These are phyloP conservation scores for Hydropsyche betteni DNA, from an alignment of 2,888 invertebrate genomes.

Conservation along the genomic window DNA sequence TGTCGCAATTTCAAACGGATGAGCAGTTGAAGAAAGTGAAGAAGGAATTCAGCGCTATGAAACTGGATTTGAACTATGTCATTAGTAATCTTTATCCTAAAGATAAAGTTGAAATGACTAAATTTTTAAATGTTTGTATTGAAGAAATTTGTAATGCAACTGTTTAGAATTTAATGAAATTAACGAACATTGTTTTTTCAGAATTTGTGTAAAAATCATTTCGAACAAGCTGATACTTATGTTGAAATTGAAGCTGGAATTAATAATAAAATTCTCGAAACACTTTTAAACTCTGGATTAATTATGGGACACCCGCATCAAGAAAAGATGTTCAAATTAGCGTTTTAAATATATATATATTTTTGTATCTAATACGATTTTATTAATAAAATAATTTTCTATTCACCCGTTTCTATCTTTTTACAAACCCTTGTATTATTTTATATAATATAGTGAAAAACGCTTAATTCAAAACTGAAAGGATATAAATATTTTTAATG, in stretches of 20 bases:
- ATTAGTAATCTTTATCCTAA: conserved; percentile 59
- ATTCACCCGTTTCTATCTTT: conserved; percentile 10
- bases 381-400: conserved; percentile 15
- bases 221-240: conserved; percentile 42
- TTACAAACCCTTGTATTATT: neutral
- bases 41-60: conserved; percentile 58
- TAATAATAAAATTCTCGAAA: conserved; percentile 37
- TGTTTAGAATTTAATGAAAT: neutral
- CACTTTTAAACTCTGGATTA: conserved; percentile 41
- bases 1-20: conserved; percentile 54
- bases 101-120: conserved; percentile 55
- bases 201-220: conserved; percentile 40
- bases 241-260: conserved; percentile 33
- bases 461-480: no score
- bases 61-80: conserved; percentile 58
- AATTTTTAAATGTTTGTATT: conserved; percentile 56
- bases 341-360: conserved; percentile 25
- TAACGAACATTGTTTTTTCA: conserved; percentile 36
- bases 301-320: conserved; percentile 43
- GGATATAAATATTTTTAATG: no score
- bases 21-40: conserved; percentile 59
- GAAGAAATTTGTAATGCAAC: conserved; percentile 51
- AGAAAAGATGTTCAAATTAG: conserved; percentile 45
- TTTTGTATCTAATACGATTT: conserved; percentile 4
- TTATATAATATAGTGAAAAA: no score